Evolutionary conservation across 1,140 invertebrate genomes (phyloP).

Genomic region (Drosophila quadrilineata): DNA sequence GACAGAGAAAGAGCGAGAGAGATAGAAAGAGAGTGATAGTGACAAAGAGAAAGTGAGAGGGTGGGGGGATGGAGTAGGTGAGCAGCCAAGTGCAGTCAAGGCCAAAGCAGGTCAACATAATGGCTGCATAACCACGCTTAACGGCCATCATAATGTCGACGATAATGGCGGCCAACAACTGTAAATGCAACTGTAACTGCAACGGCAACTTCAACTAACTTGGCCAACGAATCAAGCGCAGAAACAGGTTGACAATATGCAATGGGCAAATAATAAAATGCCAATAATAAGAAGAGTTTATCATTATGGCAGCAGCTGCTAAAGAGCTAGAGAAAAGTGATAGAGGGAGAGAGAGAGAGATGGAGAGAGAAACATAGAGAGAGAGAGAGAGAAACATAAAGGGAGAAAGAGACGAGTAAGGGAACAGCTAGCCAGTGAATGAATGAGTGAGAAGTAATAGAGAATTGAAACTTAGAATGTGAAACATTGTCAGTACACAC

Average conservation of each 20-base stretch:
- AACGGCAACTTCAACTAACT: constrained; percentile 77
- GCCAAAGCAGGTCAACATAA: constrained; percentile 35
- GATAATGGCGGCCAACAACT: constrained; percentile 68
- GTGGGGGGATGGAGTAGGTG: not conserved
- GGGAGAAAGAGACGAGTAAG: no score
- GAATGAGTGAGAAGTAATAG: no score
- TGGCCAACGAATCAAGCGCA: constrained; percentile 42
- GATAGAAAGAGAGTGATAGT: not conserved
- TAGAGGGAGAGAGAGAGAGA: no score
- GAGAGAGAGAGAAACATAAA: no score
- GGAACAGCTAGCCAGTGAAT: no score
- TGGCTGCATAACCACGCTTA: constrained; percentile 66
- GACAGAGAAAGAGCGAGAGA: not conserved
- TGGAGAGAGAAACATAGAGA: no score
- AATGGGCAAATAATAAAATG: constrained; percentile 52
- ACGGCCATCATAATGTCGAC: constrained; percentile 74
- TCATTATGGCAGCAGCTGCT: constrained; percentile 33
- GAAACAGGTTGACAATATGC: constrained; percentile 70
- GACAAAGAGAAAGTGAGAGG: not conserved
- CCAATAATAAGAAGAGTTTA: constrained; percentile 66
- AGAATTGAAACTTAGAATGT: no score
- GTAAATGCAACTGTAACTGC: constrained; percentile 54
- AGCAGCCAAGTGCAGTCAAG: no score
- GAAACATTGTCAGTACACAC: no score
- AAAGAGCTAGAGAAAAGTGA: no score